Evolutionary conservation across 2,888 invertebrate species (phyloP).

Genomic region (Xestobium rufovillosum): DNA sequence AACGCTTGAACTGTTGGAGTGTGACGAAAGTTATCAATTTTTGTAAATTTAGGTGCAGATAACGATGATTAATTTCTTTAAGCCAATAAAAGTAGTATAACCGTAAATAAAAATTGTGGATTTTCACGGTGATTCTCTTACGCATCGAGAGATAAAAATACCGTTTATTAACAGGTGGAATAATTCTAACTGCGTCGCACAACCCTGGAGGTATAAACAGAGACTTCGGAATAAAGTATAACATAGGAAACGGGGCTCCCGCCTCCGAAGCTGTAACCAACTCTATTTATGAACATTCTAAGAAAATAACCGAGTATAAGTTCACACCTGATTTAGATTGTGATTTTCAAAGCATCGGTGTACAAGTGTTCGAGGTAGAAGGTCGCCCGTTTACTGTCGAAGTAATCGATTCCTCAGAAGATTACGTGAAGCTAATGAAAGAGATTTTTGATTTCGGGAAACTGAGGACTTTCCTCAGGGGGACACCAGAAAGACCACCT

Average conservation of each 20-base stretch:
- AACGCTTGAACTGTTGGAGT: too few relatives aligned
- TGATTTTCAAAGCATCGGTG: conserved; percentile 62
- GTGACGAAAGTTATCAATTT: too few relatives aligned
- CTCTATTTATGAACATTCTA: conserved; percentile 76
- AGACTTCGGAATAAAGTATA: conserved; percentile 99
- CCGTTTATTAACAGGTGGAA: conserved; percentile 90
- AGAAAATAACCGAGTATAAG: conserved; percentile 68
- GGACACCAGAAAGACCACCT: conserved; percentile 55
- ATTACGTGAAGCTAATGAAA: conserved; percentile 88
- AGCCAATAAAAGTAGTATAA: too few relatives aligned
- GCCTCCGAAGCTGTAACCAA: conserved; percentile 89
- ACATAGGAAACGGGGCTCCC: conserved; percentile 94
- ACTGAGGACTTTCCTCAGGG: conserved; percentile 66
- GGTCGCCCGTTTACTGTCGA: conserved; percentile 70
- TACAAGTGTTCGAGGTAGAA: conserved; percentile 55
- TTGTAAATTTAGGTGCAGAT: too few relatives aligned
- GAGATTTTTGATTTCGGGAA: conserved; percentile 90
- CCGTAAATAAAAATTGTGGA: too few relatives aligned
- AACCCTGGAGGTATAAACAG: conserved; percentile 97
- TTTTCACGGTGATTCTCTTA: too few relatives aligned
- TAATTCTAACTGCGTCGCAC: conserved; percentile 96
- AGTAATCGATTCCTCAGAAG: conserved; percentile 83
- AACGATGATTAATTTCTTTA: too few relatives aligned
- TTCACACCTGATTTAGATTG: conserved; percentile 71
- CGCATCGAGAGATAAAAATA: too few relatives aligned